These are phyloP conservation scores for Amphiprion percula DNA, from an alignment of 2,113 vertebrate genomes.

Conservation along the genomic window DNA sequence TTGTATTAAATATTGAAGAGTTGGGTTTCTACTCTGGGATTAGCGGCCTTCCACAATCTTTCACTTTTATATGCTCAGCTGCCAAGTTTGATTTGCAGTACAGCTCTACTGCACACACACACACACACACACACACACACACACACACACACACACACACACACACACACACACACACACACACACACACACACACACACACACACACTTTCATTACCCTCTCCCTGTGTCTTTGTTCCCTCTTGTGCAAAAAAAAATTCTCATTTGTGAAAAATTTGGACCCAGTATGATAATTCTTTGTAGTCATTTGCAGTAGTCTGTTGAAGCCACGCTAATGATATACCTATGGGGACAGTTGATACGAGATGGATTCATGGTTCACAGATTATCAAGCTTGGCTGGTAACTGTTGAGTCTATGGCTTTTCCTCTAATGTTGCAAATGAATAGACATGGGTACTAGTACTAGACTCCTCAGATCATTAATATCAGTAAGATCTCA, in stretches of 20 bases:
- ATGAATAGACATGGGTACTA: too few relatives aligned
- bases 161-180: not conserved
- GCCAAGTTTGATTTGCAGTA: slow-evolving; percentile 62
- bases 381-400: too few relatives aligned
- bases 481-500: too few relatives aligned
- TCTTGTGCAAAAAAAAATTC: not conserved
- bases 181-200: too few relatives aligned
- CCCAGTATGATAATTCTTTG: not conserved
- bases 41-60: slow-evolving; percentile 43
- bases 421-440: too few relatives aligned
- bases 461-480: too few relatives aligned
- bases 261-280: not conserved
- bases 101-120: slow-evolving; percentile 14
- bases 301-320: not conserved
- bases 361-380: too few relatives aligned
- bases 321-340: too few relatives aligned
- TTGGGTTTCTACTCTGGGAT: slow-evolving; percentile 58
- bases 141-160: not conserved
- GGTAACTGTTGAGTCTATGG: too few relatives aligned
- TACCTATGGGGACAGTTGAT: too few relatives aligned
- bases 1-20: slow-evolving; percentile 75
- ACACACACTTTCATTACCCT: slow-evolving; percentile 7
- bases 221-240: not conserved
- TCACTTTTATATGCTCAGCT: slow-evolving; percentile 58
- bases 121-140: not conserved